Evolutionary conservation across 2,797 vertebrate genomes (phyloP), one percentile per base, ranked within the genome.

Genomic region (Arrhamphus sclerolepis): DNA sequence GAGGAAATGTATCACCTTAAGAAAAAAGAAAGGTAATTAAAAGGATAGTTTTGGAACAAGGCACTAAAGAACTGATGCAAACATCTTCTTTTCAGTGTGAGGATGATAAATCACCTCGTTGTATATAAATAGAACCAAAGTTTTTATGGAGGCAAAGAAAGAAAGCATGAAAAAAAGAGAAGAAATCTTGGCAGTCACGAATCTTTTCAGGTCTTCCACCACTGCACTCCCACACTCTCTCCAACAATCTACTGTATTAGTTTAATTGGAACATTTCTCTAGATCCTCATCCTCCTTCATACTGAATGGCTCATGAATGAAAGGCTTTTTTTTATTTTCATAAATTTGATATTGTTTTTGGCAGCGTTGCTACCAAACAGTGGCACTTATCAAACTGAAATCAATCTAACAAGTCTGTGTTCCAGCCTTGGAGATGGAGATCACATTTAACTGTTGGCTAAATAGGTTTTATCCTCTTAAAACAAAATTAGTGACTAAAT

Each of bases 211-310:
- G 34, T 38, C 34, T 38, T 8, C 13, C 8, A 50, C 6, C 34
- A 26, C 19, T 19, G 11, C 11, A 2, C 17, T 38, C 18, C 62
- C 49, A 46, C 51, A 61, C 66, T 46, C 40, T 17, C 34, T 38
- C 49, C 58, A 56, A 49, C 61, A 77, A 44, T 55, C 60, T 31
- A 31, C 55, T 49, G 69, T 41, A 34, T 59, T 78, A 44, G 34
- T 49, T 43, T 65, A 62, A 70, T 55, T 46, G 54, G 14, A 63
- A 53, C 34, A 17, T 31, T 10, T 72, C 63, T 56, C 59, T 20
- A 20, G 46, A 48, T 61, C 46, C 13, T 3, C 13, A 2, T 54
- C 54, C 40, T 60, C 38, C 63, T 58, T 65, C 64, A 59, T 70
- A 73, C 44, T 51, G 44, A 75, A 62, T 29, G 19, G 50, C 10